These are phyloP conservation scores for Catotricha subobsoleta DNA, from an alignment of 2,888 invertebrate genomes.

Conservation along the genomic window DNA sequence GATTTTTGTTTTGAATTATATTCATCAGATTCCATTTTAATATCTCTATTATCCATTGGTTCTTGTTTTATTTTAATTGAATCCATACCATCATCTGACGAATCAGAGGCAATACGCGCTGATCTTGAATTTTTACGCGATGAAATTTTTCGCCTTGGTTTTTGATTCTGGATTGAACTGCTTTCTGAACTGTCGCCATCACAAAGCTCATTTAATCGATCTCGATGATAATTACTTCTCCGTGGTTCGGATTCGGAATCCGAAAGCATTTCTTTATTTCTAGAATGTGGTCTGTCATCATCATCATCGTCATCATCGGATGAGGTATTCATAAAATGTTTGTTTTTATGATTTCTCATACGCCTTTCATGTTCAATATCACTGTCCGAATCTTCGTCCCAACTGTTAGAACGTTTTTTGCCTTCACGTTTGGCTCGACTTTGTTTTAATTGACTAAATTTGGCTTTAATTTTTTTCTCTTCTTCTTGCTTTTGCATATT, in stretches of 20 bases:
- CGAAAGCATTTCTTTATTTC: conserved; percentile 12
- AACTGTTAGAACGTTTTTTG: conserved; percentile 74
- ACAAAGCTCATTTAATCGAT: conserved; percentile 30
- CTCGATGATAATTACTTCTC: conserved; percentile 31
- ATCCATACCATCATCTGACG: conserved; percentile 45
- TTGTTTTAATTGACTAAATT: conserved; percentile 74
- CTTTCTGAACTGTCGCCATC: conserved; percentile 29
- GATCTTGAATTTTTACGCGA: conserved; percentile 49
- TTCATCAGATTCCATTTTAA: conserved; percentile 16
- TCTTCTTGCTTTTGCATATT: conserved; percentile 86
- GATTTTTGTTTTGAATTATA: conserved; percentile 4
- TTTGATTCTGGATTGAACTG: conserved; percentile 10
- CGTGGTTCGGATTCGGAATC: conserved; percentile 35
- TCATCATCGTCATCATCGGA: conserved; percentile 7
- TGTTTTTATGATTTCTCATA: not conserved
- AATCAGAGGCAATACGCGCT: conserved; percentile 54
- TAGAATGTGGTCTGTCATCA: conserved; percentile 9
- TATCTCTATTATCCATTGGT: conserved; percentile 10
- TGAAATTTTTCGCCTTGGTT: conserved; percentile 31
- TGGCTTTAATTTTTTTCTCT: conserved; percentile 77
- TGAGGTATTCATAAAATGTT: conserved; percentile 4
- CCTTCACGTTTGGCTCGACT: conserved; percentile 73
- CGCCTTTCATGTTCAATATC: conserved; percentile 28
- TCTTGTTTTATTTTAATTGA: not conserved
- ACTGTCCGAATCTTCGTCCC: conserved; percentile 72